A percentile compares a stretch with the other conserved stretches of the same genome.
Evolutionary conservation across 2,113 vertebrate species (phyloP).

Genomic region (Aplodontia rufa): DNA sequence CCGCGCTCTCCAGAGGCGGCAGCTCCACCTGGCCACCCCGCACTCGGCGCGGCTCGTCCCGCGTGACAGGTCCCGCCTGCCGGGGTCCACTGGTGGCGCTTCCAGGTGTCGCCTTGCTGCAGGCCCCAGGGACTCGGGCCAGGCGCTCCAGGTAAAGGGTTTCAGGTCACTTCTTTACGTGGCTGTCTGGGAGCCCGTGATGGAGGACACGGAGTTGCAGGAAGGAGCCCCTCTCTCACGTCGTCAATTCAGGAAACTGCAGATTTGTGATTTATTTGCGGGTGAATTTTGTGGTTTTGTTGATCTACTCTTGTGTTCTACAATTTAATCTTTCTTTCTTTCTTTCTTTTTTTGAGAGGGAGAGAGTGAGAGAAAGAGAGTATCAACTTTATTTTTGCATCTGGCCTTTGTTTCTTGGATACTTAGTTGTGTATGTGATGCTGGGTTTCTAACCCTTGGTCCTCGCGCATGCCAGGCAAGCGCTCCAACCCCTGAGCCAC

Average conservation of each 20-base stretch:
- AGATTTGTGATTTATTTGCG: background rate
- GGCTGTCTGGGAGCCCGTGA: too few species aligned
- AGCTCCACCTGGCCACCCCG: background rate
- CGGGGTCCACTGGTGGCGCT: background rate
- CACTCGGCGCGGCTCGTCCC: too few species aligned
- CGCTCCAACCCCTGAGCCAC: too few species aligned
- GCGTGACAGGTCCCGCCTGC: accelerated
- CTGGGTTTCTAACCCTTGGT: too few species aligned
- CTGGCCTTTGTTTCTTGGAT: too few species aligned
- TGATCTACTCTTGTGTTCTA: background rate
- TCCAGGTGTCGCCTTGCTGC: accelerated
- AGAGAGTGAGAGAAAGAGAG: too few species aligned
- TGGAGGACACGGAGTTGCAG: background rate
- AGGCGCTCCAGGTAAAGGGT: background rate
- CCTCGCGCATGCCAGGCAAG: too few species aligned
- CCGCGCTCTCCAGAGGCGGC: background rate
- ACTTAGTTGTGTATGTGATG: too few species aligned
- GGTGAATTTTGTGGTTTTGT: background rate
- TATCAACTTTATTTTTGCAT: too few species aligned
- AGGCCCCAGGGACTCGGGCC: background rate
- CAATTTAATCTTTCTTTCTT: background rate
- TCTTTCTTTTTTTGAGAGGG: too few species aligned
- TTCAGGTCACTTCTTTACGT: background rate
- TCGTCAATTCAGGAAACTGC: background rate
- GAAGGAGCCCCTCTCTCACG: background rate